Base-by-base conservation (phyloP, 2,797 vertebrate species). In the Eospalax fontanierii region DNA sequence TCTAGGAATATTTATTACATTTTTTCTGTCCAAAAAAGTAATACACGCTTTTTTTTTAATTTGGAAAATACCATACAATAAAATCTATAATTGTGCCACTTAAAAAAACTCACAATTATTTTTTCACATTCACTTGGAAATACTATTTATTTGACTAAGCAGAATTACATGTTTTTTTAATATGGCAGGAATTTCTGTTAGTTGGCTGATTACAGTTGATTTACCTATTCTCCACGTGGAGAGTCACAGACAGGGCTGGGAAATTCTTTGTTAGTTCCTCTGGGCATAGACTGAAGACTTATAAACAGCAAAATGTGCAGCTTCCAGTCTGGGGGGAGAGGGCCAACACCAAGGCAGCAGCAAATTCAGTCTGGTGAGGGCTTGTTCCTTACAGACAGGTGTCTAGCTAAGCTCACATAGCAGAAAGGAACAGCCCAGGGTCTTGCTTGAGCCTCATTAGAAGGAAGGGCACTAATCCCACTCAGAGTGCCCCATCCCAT, bases 61-160 rank as follows among this genome's bases (percentile, higher is more conserved):
- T 79, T 79, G 54, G 12, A 83, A 83, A 66, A 33, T 65, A 24
- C 11, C 46, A 46, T 83, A 83, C 40, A 68, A 83, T 63, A 83
- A 68, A n/a, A 50, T 68, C 43, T 68, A 19, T 66, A 50, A 40
- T n/a, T 84, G 68, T 26, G n/a, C 30, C 63, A 26, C 63, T n/a
- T 46, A 46, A 65, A 43, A 81, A 80, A 81, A 84, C 46, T 28
- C 74, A 83, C 38, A 83, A 38, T 82, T 61, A 35, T 79, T 61
- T 87, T 82, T 70, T 71, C 33, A 89, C 81, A 30, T 85, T 79
- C n/a, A 97, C 68, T 21, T 79, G 86, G 57, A 94, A 88, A 93
- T 88, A n/a, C 30, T 65, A 71, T 33, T n/a, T 83, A 74, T 94
- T 92, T 94, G 57, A 96, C 86, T 83, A 94, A 86, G 46, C 70